Evolutionary conservation across 2,888 invertebrate genomes (phyloP).

Genomic region (Leuctra nigra): DNA sequence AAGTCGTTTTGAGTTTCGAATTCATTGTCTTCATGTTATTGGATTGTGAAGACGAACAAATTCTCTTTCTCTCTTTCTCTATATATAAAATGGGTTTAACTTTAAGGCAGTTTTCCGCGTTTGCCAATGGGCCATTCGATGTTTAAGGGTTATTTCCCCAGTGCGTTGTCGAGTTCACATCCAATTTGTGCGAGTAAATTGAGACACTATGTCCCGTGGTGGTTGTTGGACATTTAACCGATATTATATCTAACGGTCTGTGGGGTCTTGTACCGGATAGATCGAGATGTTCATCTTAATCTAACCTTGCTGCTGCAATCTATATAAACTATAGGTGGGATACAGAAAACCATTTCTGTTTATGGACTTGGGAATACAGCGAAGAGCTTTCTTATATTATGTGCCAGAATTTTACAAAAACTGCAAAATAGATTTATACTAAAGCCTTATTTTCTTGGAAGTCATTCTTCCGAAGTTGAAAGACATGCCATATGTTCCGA

Average conservation of each 20-base stretch:
- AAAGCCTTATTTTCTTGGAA: no score
- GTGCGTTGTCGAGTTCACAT: constrained; percentile 28
- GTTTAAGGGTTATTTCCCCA: constrained; percentile 27
- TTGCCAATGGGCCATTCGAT: constrained; percentile 8
- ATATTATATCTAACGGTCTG: constrained; percentile 20
- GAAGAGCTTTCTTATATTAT: no score
- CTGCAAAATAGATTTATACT: no score
- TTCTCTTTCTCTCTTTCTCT: no score
- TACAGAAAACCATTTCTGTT: no score
- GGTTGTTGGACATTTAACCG: constrained; percentile 27
- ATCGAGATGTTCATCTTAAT: no score
- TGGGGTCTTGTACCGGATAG: constrained; percentile 8
- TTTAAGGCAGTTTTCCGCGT: constrained; percentile 13
- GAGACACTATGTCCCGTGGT: constrained; percentile 27
- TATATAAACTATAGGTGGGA: no score
- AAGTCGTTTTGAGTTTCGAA: constrained; percentile 6
- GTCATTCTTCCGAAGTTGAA: no score
- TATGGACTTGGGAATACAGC: no score
- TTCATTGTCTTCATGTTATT: constrained; percentile 16
- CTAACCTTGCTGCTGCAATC: no score
- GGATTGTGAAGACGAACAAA: constrained; percentile 11
- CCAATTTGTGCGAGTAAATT: constrained; percentile 29
- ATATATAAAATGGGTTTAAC: constrained; percentile 17
- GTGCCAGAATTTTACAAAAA: no score
- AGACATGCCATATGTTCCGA: no score